Conservation (phyloP, 1,140 invertebrate species). For the Habropoda laboriosa region DNA sequence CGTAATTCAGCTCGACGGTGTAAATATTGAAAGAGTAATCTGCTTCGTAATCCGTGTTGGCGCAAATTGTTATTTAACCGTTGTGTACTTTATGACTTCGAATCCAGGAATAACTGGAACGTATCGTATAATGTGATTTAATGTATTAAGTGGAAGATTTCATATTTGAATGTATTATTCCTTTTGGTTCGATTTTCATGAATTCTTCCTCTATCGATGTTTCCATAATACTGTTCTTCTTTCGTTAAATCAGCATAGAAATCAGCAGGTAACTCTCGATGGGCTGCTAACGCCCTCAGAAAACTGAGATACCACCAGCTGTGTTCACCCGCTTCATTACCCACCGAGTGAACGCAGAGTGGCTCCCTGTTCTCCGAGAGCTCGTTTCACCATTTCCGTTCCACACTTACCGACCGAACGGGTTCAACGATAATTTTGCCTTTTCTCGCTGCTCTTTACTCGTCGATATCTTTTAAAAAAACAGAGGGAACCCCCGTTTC, state of each 20-base stretch:
- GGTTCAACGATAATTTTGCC: slow-evolving; percentile 6
- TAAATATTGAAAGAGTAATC: background rate
- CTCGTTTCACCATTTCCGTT: slow-evolving; percentile 55
- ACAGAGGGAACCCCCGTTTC: too few species aligned
- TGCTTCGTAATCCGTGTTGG: background rate
- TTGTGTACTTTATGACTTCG: background rate
- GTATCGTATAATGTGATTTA: background rate
- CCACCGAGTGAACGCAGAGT: slow-evolving; percentile 95
- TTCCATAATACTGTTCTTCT: background rate
- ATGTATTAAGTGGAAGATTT: background rate
- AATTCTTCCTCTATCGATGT: too few species aligned
- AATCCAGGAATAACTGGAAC: background rate
- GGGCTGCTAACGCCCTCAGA: slow-evolving; percentile 75
- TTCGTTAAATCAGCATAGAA: background rate
- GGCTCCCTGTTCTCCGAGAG: slow-evolving; percentile 89
- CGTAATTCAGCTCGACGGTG: background rate
- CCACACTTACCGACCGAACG: slow-evolving; percentile 58
- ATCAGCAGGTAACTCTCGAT: slow-evolving; percentile 44
- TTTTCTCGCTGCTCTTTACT: background rate
- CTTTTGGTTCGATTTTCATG: background rate
- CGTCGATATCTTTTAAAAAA: background rate
- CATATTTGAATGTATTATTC: background rate
- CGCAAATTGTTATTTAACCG: too few species aligned
- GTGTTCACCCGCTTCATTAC: slow-evolving; percentile 93
- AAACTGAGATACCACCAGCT: slow-evolving; percentile 99